phyloP scores from a whole-genome alignment of 2,888 invertebrate species.

The Rhagophthalmus giganteus region DNA sequence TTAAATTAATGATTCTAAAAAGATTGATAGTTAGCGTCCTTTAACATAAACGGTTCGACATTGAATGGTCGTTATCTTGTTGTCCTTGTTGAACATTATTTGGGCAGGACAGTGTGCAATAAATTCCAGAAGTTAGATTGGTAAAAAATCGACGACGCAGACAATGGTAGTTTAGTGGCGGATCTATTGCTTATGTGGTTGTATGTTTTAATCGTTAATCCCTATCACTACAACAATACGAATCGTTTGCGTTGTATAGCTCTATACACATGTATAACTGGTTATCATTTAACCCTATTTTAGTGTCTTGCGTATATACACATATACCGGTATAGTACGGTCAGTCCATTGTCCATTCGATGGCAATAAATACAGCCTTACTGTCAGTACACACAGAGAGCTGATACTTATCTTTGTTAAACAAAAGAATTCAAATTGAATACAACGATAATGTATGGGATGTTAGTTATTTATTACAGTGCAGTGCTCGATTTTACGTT shows the following conservation, averaged over 20 bases:
- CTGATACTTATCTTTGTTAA: conserved; percentile 48
- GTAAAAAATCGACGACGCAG: not conserved
- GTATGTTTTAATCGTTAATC: not conserved
- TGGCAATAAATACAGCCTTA: conserved; percentile 45
- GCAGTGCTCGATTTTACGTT: conserved; percentile 21
- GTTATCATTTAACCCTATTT: conserved; percentile 28
- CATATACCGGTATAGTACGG: conserved; percentile 26
- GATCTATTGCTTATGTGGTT: not conserved
- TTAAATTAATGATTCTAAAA: too few relatives aligned
- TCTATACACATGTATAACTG: conserved; percentile 18
- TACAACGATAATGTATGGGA: conserved; percentile 38
- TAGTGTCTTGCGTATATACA: conserved; percentile 20
- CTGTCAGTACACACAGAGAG: conserved; percentile 43
- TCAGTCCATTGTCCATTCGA: conserved; percentile 41
- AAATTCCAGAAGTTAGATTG: not conserved
- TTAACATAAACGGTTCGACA: too few relatives aligned
- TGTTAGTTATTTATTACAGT: conserved; percentile 30
- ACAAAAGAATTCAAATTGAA: conserved; percentile 50
- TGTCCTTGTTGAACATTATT: not conserved
- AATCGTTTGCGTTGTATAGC: conserved; percentile 8
- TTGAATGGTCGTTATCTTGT: too few relatives aligned
- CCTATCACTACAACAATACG: conserved; percentile 2
- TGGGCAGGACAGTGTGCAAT: not conserved
- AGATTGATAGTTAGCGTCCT: too few relatives aligned
- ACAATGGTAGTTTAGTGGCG: too few relatives aligned